Conservation (phyloP, 2,888 invertebrate species). For the Xestia ashworthii region DNA sequence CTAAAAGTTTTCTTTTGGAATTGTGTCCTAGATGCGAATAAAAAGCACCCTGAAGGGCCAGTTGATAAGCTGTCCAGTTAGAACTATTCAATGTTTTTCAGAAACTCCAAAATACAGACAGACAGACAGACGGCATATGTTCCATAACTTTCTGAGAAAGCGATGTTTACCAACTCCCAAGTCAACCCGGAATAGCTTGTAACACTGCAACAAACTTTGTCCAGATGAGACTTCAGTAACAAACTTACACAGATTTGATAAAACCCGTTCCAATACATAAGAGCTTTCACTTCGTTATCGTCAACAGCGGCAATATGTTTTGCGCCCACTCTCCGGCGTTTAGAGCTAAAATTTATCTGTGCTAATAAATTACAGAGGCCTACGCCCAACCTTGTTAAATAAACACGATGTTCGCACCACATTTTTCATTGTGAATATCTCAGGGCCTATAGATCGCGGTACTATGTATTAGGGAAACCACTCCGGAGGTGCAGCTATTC, state of each 20-base stretch:
- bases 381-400: conserved; percentile 81
- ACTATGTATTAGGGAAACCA: conserved; percentile 62
- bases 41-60: not conserved
- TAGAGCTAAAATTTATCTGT: conserved; percentile 84
- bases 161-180: conserved; percentile 40
- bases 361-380: conserved; percentile 83
- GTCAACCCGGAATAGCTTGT: conserved; percentile 16
- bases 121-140: not conserved
- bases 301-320: conserved; percentile 79
- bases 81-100: not conserved
- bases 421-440: conserved; percentile 82
- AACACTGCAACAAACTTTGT: conserved; percentile 44
- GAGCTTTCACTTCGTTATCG: conserved; percentile 73
- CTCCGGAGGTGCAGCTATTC: conserved; percentile 70
- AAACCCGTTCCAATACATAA: conserved; percentile 59
- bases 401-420: conserved; percentile 85
- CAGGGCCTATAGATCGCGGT: conserved; percentile 68
- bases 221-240: conserved; percentile 34
- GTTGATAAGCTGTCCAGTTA: not conserved
- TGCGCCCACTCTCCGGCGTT: conserved; percentile 71
- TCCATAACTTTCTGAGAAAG: conserved; percentile 4
- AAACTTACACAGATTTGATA: conserved; percentile 57
- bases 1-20: not conserved
- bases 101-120: not conserved
- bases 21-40: not conserved